Evolutionary conservation across 1,140 invertebrate species (phyloP).

Genomic region (Musca vetustissima): DNA sequence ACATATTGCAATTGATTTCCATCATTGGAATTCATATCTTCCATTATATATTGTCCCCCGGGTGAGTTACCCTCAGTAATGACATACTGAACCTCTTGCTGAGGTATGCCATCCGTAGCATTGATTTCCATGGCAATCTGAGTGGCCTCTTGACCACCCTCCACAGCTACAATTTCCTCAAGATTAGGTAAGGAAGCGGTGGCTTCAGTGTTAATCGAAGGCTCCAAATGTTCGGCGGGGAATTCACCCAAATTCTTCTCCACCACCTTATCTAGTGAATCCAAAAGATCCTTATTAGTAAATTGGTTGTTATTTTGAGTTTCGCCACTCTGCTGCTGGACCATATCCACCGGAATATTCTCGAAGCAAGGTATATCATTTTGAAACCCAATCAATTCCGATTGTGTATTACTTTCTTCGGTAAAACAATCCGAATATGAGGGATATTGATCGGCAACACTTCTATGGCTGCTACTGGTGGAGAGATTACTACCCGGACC

Average conservation of each 20-base stretch:
- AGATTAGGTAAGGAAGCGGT: not conserved
- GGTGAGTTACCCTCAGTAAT: too few species aligned
- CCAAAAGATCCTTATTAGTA: too few species aligned
- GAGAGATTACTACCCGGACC: not conserved
- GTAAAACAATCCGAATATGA: slow-evolving; percentile 26
- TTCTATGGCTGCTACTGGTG: not conserved
- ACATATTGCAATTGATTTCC: too few species aligned
- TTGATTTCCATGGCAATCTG: too few species aligned
- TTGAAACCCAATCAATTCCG: slow-evolving; percentile 46
- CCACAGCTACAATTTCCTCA: slow-evolving; percentile 1
- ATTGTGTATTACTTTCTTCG: slow-evolving; percentile 28
- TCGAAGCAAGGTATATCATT: slow-evolving; percentile 53
- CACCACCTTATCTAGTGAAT: not conserved
- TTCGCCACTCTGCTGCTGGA: not conserved
- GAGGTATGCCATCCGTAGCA: too few species aligned
- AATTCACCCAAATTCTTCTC: not conserved
- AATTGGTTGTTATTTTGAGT: not conserved
- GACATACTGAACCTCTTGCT: too few species aligned
- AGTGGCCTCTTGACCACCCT: too few species aligned
- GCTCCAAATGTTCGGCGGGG: too few species aligned
- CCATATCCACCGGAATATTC: slow-evolving; percentile 35
- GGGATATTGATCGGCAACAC: not conserved
- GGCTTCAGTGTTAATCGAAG: not conserved
- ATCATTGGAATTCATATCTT: too few species aligned
- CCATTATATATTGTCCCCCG: too few species aligned